Evolutionary conservation across 2,888 invertebrate species (phyloP).

Genomic region (Pachycephus smyrnensis): DNA sequence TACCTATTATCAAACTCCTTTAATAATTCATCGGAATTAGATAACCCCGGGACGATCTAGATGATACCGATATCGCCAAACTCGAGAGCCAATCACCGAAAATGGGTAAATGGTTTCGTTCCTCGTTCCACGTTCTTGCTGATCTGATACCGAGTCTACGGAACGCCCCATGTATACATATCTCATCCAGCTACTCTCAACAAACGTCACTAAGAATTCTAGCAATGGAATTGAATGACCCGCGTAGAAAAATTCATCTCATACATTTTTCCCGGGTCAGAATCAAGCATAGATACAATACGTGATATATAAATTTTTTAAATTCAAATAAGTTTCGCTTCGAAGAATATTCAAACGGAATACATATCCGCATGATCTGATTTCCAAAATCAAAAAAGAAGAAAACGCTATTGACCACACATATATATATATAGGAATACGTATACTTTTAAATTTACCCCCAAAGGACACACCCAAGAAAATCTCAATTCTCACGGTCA

Average conservation of each 20-base stretch:
- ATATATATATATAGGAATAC: background rate
- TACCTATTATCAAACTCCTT: slow-evolving; percentile 48
- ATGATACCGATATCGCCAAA: slow-evolving; percentile 18
- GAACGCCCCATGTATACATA: slow-evolving; percentile 17
- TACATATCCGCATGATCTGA: background rate
- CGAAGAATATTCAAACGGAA: background rate
- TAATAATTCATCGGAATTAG: slow-evolving; percentile 56
- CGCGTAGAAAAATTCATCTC: slow-evolving; percentile 32
- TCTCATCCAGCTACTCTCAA: slow-evolving; percentile 10
- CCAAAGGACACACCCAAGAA: background rate
- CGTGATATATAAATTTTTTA: background rate
- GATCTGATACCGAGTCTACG: slow-evolving; percentile 52
- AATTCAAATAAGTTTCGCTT: background rate
- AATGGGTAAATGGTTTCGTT: slow-evolving; percentile 48
- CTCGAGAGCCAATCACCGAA: slow-evolving; percentile 29
- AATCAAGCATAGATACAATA: background rate
- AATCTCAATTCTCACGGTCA: background rate
- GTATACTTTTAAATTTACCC: background rate
- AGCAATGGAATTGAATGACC: slow-evolving; percentile 34
- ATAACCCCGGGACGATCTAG: slow-evolving; percentile 33
- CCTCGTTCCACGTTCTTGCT: slow-evolving; percentile 34
- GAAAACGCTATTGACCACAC: background rate
- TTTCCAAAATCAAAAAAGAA: background rate
- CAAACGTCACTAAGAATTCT: background rate
- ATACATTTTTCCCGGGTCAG: background rate